phyloP scores from a whole-genome alignment of 2,797 vertebrate species.

The Falco rusticolus region DNA sequence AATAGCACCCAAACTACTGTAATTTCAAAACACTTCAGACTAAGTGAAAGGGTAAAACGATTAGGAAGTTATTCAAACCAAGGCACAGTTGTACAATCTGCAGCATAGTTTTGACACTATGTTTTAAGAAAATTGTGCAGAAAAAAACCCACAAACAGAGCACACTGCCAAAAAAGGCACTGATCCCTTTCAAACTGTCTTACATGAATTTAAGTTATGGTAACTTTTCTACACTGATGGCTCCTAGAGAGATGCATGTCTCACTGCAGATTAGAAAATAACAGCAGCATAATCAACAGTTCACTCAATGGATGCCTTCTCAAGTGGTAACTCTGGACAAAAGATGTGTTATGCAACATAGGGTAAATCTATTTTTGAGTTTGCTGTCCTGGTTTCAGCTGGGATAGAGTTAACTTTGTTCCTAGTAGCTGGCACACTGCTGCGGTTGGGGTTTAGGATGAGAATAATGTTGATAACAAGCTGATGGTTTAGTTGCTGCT shows the following conservation, averaged over 20 bases:
- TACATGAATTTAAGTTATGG: not conserved
- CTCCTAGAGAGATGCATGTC: not conserved
- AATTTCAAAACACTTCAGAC: not conserved
- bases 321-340: not conserved
- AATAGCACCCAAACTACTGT: not conserved
- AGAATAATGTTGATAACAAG: too few species aligned
- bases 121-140: not conserved
- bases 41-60: not conserved
- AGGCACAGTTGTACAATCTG: not conserved
- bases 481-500: too few species aligned
- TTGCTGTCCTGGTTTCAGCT: not conserved
- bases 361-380: not conserved
- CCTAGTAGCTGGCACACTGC: too few species aligned
- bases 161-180: fast-evolving
- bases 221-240: not conserved
- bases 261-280: not conserved
- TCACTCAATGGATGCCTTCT: not conserved
- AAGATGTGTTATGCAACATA: not conserved
- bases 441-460: too few species aligned
- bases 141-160: fast-evolving
- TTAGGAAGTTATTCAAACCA: not conserved
- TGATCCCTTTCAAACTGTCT: not conserved
- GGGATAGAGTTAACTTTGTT: too few species aligned
- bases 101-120: not conserved
- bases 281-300: not conserved